Evolutionary conservation across 2,113 vertebrate species (phyloP).

Genomic region (Trochalopteron elliotii): DNA sequence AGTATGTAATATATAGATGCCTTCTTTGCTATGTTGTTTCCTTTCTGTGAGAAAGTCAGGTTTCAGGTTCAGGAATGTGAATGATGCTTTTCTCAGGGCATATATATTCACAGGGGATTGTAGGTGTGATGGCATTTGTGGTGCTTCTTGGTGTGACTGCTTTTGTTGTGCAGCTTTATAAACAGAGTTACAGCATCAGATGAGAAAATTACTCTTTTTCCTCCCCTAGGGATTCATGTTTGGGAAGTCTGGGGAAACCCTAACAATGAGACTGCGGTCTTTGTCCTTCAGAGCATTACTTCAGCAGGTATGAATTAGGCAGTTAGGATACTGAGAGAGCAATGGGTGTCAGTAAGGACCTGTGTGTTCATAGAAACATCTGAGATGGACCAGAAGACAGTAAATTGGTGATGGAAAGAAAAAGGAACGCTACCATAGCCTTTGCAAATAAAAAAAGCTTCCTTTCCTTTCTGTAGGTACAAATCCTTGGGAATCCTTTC

Average conservation of each 20-base stretch:
- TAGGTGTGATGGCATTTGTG: neutral
- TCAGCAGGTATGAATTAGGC: conserved; percentile 68
- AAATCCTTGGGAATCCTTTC: neutral
- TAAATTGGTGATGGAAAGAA: neutral
- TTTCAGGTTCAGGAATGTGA: neutral
- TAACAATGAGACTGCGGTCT: conserved; percentile 72
- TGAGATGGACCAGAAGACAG: neutral
- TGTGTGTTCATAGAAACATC: neutral
- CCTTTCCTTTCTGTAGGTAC: neutral
- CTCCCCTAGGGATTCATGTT: conserved; percentile 75
- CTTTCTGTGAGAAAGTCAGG: neutral
- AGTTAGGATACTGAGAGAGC: neutral
- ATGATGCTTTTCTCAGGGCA: neutral
- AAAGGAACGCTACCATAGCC: neutral
- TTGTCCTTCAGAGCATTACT: conserved; percentile 73
- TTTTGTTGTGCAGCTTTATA: neutral
- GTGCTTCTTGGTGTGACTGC: neutral
- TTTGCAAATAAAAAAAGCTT: neutral
- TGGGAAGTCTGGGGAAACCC: conserved; percentile 74
- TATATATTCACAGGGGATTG: neutral
- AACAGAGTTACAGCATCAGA: neutral
- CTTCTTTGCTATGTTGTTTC: neutral
- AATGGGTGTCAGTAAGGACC: neutral
- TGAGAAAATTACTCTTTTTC: neutral
- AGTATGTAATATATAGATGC: neutral